These are phyloP conservation scores for Parapristionchus giblindavisi DNA, from an alignment of 2,888 invertebrate genomes.

Conservation along the genomic window DNA sequence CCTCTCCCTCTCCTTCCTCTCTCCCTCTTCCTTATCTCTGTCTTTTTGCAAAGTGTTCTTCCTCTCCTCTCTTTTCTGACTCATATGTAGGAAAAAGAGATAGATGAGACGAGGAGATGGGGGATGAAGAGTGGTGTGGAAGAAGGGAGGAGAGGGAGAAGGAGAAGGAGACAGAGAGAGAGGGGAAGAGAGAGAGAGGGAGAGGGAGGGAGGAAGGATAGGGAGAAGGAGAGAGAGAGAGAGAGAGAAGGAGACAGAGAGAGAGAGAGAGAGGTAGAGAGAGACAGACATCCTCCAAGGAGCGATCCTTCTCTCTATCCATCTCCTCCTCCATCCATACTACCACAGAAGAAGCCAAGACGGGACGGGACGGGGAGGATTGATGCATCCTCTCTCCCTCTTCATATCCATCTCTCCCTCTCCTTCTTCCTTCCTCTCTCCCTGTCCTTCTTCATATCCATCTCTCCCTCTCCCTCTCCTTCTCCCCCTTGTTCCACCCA, in stretches of 20 bases:
- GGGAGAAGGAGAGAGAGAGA: background rate
- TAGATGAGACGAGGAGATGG: background rate
- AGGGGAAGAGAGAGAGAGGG: background rate
- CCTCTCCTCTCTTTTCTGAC: background rate
- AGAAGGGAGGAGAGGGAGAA: background rate
- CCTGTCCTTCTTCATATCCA: background rate
- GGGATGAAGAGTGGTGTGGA: no score
- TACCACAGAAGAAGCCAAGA: background rate
- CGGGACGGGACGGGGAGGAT: no score
- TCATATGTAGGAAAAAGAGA: background rate
- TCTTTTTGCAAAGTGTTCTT: no score
- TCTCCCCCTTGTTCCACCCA: no score
- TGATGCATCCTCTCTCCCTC: no score
- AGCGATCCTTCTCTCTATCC: slow-evolving; percentile 6
- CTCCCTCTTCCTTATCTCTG: no score
- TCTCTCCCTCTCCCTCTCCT: background rate
- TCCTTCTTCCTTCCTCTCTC: no score
- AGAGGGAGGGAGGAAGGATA: background rate
- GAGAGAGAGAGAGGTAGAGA: slow-evolving; percentile 5
- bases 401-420: no score
- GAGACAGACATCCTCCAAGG: slow-evolving; percentile 13
- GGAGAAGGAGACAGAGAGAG: slow-evolving; percentile 1
- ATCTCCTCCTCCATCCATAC: background rate
- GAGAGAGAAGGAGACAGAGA: background rate
- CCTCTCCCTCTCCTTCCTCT: background rate